A percentile compares a stretch with the other conserved stretches of the same genome.
Conservation (phyloP, 2,797 vertebrate species). For the Gymnoscopelus microlampas region DNA sequence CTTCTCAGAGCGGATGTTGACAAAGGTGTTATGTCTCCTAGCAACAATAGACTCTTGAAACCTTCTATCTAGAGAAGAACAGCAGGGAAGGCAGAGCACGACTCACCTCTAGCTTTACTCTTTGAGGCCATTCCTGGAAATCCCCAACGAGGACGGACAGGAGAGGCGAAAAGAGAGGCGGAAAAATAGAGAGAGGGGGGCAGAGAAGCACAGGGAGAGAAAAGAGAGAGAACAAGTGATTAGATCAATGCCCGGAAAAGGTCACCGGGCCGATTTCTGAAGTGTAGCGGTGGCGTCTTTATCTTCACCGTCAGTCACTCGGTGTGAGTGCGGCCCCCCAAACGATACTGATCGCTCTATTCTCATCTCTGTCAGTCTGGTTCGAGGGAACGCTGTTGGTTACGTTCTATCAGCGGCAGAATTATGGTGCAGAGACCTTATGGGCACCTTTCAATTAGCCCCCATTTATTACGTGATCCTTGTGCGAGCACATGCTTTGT, state of each 20-base stretch:
- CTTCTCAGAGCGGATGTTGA: no score
- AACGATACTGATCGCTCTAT: no score
- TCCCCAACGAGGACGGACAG: conserved; percentile 82
- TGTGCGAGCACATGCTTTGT: no score
- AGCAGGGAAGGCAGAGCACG: conserved; percentile 63
- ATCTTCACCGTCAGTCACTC: conserved; percentile 28
- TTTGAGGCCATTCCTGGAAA: conserved; percentile 94
- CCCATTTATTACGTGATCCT: no score
- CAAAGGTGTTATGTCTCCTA: no score
- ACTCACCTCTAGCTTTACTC: conserved; percentile 98
- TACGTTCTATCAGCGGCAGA: conserved; percentile 51
- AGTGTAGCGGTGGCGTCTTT: conserved; percentile 49
- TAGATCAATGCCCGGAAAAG: conserved; percentile 70
- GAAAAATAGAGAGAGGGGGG: conserved; percentile 41
- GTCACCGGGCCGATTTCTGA: conserved; percentile 52
- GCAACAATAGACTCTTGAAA: no score
- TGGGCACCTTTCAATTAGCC: conserved; percentile 66
- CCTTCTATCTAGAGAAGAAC: conserved; percentile 25
- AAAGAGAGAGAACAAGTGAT: conserved; percentile 77
- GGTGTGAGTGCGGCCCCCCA: no score
- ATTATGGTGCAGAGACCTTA: conserved; percentile 51
- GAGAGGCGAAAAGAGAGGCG: conserved; percentile 63
- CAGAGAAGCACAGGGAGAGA: conserved; percentile 59
- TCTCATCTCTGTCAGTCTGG: no score
- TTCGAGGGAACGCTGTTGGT: background rate